These are phyloP conservation scores for Aegypius monachus DNA, from an alignment of 2,113 vertebrate genomes.

Conservation along the genomic window DNA sequence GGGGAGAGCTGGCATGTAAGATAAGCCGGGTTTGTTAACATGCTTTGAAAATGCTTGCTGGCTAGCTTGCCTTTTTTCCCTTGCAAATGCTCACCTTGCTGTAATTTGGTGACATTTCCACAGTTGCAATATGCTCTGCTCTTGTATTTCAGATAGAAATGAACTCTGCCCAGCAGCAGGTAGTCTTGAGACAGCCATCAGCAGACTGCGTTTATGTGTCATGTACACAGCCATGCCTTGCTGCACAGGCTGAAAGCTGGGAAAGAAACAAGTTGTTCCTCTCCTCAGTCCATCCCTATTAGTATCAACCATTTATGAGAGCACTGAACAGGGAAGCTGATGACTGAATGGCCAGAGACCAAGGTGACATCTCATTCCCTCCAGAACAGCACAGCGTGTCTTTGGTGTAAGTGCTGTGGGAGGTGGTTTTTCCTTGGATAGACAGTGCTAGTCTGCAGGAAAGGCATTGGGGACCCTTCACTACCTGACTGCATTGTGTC, in stretches of 20 bases:
- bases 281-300: not conserved
- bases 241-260: not conserved
- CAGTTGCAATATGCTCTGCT: not conserved
- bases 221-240: not conserved
- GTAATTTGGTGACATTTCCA: slow-evolving; percentile 34
- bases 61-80: slow-evolving; percentile 16
- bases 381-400: not conserved
- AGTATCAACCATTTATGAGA: not conserved
- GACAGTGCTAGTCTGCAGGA: not conserved
- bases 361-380: not conserved
- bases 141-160: not conserved
- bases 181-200: not conserved
- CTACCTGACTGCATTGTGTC: not conserved
- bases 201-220: not conserved
- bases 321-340: not conserved
- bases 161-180: slow-evolving; percentile 24
- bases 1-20: slow-evolving; percentile 27
- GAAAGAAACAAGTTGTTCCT: not conserved
- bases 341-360: not conserved
- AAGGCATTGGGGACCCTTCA: not conserved
- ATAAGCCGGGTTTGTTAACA: slow-evolving; percentile 58
- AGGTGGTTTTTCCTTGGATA: not conserved
- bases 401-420: not conserved
- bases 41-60: slow-evolving; percentile 33
- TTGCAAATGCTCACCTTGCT: slow-evolving; percentile 35